Percentiles rank a stretch among this genome's conserved stretches.
Evolutionary conservation across 2,797 vertebrate genomes (phyloP).

Genomic region (Typhlichthys subterraneus): DNA sequence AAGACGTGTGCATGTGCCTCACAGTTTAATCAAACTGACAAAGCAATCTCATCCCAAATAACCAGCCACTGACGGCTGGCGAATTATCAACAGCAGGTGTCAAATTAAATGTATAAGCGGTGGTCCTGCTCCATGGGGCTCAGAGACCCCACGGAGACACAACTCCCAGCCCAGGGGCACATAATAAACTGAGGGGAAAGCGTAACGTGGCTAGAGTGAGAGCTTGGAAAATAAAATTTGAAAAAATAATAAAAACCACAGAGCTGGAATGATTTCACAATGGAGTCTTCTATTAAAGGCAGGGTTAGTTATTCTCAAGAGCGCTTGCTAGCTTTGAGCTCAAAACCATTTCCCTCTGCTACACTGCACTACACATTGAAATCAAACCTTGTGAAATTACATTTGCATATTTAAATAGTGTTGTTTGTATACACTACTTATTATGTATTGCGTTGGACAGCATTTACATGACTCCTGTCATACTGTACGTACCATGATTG

Average conservation of each 20-base stretch:
- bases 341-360: no score
- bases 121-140: constrained; percentile 19
- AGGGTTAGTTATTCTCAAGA: no score
- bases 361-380: no score
- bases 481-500: no score
- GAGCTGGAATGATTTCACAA: constrained; percentile 32
- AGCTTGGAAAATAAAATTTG: neutral
- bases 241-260: neutral
- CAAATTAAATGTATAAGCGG: constrained; percentile 41
- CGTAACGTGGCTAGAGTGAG: neutral
- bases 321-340: no score
- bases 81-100: constrained; percentile 45
- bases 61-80: constrained; percentile 26
- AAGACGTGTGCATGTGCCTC: constrained; percentile 1
- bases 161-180: constrained; percentile 6
- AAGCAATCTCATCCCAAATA: constrained; percentile 37
- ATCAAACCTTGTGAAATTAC: no score
- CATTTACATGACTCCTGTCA: no score
- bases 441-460: no score
- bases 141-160: constrained; percentile 15
- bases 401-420: no score
- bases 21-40: constrained; percentile 52
- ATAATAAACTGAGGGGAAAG: neutral
- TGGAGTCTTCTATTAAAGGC: neutral
- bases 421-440: no score